These are phyloP conservation scores for Dinomys branickii DNA, from an alignment of 2,113 vertebrate genomes.

Conservation along the genomic window DNA sequence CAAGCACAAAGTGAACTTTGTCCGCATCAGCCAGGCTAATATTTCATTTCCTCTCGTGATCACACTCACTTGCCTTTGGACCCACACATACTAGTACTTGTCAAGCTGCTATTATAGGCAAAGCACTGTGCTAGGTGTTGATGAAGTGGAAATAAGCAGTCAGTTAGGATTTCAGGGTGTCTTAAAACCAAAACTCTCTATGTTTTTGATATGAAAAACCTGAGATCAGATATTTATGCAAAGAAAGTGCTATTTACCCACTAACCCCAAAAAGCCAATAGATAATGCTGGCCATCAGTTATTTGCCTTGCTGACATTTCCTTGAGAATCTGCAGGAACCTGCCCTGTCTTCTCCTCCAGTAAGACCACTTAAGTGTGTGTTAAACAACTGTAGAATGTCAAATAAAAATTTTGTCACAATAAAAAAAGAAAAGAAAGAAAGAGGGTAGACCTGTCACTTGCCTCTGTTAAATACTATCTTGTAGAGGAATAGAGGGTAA, in stretches of 20 bases:
- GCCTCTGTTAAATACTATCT: neutral
- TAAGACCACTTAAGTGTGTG: conserved; percentile 83
- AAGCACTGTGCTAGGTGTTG: neutral
- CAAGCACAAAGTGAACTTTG: neutral
- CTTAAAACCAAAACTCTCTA: conserved; percentile 79
- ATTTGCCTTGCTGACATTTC: conserved; percentile 84
- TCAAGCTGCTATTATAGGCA: neutral
- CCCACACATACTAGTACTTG: neutral
- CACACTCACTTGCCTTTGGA: neutral
- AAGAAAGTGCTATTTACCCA: conserved; percentile 75
- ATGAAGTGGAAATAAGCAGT: neutral
- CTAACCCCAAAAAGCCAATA: conserved; percentile 82
- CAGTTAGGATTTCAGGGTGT: conserved; percentile 73
- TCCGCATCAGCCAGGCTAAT: rapidly evolving
- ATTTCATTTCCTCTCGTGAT: neutral
- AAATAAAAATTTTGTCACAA: conserved; percentile 82
- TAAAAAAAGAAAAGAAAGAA: neutral
- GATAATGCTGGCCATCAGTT: conserved; percentile 85
- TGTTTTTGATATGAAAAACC: conserved; percentile 75
- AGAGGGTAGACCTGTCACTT: neutral
- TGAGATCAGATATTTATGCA: conserved; percentile 79
- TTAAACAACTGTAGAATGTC: conserved; percentile 85
- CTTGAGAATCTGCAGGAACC: conserved; percentile 83
- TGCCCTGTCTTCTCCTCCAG: conserved; percentile 76
- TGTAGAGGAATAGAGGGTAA: neutral